Conservation (phyloP, 2,888 invertebrate genomes). For the Uropetala carovei region DNA sequence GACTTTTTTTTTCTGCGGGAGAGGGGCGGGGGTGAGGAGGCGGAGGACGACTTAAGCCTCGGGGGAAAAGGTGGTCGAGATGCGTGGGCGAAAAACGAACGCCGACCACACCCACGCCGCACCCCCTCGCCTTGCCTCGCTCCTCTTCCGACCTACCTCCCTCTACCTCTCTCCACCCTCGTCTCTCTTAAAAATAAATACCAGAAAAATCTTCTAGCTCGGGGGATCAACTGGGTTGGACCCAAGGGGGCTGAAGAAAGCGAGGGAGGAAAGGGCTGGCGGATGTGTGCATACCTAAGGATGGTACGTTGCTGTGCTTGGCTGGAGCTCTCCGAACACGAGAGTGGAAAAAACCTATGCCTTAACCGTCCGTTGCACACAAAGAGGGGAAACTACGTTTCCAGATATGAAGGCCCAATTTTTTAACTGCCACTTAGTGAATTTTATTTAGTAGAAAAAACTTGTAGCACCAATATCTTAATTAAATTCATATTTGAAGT, state of each 20-base stretch:
- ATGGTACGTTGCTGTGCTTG: too few relatives aligned
- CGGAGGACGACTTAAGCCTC: conserved; percentile 32
- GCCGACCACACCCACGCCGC: conserved; percentile 59
- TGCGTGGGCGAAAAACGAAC: conserved; percentile 62
- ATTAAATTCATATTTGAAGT: too few relatives aligned
- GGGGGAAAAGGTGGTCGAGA: conserved; percentile 37
- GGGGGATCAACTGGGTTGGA: not conserved
- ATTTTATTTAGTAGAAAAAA: too few relatives aligned
- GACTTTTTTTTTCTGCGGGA: not conserved
- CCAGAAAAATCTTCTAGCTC: not conserved
- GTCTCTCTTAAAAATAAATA: conserved; percentile 15
- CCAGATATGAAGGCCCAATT: too few relatives aligned
- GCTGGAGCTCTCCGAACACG: not conserved
- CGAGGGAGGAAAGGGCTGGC: not conserved
- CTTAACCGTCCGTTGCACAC: too few relatives aligned
- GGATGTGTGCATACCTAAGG: not conserved
- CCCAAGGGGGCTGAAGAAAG: not conserved
- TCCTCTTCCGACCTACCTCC: not conserved
- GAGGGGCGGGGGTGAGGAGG: not conserved
- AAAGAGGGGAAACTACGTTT: too few relatives aligned
- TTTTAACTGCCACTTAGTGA: too few relatives aligned
- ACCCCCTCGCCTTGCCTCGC: conserved; percentile 1
- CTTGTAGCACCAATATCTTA: too few relatives aligned
- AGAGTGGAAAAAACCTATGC: not conserved
- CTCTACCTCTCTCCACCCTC: not conserved